A percentile compares a stretch with the other conserved stretches of the same genome.
Evolutionary conservation across 2,113 vertebrate species (phyloP).

Genomic region (Rhinogobius similis): DNA sequence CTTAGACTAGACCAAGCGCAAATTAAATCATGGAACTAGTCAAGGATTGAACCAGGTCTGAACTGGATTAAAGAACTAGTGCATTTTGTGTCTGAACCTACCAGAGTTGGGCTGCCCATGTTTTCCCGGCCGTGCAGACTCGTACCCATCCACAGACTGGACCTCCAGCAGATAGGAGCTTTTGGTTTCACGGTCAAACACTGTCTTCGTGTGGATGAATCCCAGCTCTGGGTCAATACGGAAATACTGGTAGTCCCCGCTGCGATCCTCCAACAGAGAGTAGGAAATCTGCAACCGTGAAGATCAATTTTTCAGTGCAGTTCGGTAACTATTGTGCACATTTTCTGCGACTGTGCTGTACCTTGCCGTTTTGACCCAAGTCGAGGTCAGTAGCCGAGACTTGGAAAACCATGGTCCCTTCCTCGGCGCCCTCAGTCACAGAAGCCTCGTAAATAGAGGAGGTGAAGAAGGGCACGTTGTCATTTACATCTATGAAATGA

Average conservation of each 20-base stretch:
- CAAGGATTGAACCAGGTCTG: no score
- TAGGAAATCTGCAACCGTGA: slow-evolving; percentile 80
- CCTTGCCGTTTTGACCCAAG: slow-evolving; percentile 84
- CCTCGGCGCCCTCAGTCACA: slow-evolving; percentile 81
- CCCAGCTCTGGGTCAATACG: slow-evolving; percentile 83
- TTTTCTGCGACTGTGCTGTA: slow-evolving; percentile 46
- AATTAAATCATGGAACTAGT: no score
- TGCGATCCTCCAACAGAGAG: slow-evolving; percentile 83
- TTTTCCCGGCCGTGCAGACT: slow-evolving; percentile 86
- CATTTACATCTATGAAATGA: slow-evolving; percentile 90
- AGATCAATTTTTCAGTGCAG: neutral
- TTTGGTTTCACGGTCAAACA: slow-evolving; percentile 89
- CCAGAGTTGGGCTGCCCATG: slow-evolving; percentile 88
- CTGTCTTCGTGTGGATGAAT: slow-evolving; percentile 81
- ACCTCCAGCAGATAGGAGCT: slow-evolving; percentile 88
- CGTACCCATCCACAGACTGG: slow-evolving; percentile 84
- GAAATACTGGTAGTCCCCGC: slow-evolving; percentile 83
- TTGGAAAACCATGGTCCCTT: slow-evolving; percentile 83
- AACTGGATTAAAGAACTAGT: no score
- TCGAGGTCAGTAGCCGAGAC: slow-evolving; percentile 87
- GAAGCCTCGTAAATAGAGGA: slow-evolving; percentile 89
- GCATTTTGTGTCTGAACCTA: slow-evolving; percentile 53
- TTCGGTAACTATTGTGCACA: neutral
- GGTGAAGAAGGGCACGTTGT: slow-evolving; percentile 92
- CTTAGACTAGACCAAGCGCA: no score